Evolutionary conservation across 2,797 vertebrate species (phyloP).

Genomic region (Anguilla megastoma): DNA sequence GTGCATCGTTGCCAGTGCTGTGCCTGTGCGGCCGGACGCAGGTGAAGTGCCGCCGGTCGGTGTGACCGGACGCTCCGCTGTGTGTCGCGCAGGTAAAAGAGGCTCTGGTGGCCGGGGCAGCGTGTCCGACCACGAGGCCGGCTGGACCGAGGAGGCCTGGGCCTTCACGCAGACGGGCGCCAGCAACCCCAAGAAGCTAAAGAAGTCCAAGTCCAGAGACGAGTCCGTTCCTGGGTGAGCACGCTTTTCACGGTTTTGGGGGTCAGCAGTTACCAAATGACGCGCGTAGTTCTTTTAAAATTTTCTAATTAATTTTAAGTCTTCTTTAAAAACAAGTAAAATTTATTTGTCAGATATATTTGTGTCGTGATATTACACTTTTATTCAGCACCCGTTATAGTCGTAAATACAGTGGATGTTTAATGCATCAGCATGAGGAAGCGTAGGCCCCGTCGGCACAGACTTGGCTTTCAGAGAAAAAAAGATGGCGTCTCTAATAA

Average conservation of each 20-base stretch:
- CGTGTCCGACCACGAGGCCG: conserved; percentile 88
- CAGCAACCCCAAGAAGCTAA: conserved; percentile 92
- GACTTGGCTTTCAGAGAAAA: too few relatives aligned
- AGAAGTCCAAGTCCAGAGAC: conserved; percentile 93
- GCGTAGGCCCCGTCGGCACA: too few relatives aligned
- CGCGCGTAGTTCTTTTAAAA: too few relatives aligned
- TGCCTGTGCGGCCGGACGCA: conserved; percentile 19
- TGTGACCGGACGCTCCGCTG: background rate
- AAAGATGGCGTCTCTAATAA: too few relatives aligned
- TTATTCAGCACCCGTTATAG: too few relatives aligned
- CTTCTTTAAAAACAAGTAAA: too few relatives aligned
- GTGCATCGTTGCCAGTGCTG: background rate
- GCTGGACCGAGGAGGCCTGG: conserved; percentile 94
- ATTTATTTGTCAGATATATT: too few relatives aligned
- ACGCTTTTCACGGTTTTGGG: background rate
- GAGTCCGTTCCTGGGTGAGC: conserved; percentile 87
- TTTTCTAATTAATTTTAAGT: too few relatives aligned
- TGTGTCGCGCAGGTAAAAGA: conserved; percentile 82
- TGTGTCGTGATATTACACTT: too few relatives aligned
- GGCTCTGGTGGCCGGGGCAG: conserved; percentile 84
- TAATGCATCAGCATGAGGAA: too few relatives aligned
- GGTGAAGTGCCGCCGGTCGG: background rate
- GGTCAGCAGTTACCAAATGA: background rate
- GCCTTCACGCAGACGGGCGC: conserved; percentile 77
- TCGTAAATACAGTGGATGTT: too few relatives aligned